Evolutionary conservation across 2,888 invertebrate genomes (phyloP), one percentile per base, ranked within the genome.

Genomic region (Acanthococcus lagerstroemiae): DNA sequence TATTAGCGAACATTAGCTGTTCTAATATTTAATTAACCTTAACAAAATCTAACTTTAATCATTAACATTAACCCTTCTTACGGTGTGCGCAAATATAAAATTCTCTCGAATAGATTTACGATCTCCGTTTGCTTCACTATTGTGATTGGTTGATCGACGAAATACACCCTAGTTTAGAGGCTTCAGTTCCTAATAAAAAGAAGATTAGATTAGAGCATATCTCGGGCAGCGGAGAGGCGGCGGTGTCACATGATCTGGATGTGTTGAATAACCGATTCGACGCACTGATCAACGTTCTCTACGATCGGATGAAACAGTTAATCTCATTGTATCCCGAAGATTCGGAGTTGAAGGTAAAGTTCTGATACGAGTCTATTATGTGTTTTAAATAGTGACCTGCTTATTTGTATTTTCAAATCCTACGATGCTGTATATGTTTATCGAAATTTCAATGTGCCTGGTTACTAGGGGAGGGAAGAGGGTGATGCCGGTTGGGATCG

Each of bases 121-220:
- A 89, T 77, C 85, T 87, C 75, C 84, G 88, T 74, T 85, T 91
- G 76, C 86, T 88, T 78, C 85, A 87, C 70, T 95, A 88, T 81
- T 82, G 85, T 70, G 90, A 90, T 73, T 83, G 84, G 78, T 81
- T 93, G 70, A 84, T 93, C 76, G 86, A 86, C 74, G 89, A 90
- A 73, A 82, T 86, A 60, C 90, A 89, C 74, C 90, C 90, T 2
- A 88, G 88, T 67, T 76, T 89, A 75, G 90, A 90, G 78, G 83
- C 77, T 65, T 74, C 77, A 73, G 72, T 77, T 76, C 72, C 77
- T 73, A 72, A 76, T 74, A 75, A 68, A 72, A 70, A 70, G 68
- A 72, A 76, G 55, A 70, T 67, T 5, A 77, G 77, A 50, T 72
- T 75, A 2, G 71, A 75, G 3, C 68, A 70, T 24, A 63, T 67